phyloP scores from a whole-genome alignment of 1,140 invertebrate species.

The Philaenus spumarius region DNA sequence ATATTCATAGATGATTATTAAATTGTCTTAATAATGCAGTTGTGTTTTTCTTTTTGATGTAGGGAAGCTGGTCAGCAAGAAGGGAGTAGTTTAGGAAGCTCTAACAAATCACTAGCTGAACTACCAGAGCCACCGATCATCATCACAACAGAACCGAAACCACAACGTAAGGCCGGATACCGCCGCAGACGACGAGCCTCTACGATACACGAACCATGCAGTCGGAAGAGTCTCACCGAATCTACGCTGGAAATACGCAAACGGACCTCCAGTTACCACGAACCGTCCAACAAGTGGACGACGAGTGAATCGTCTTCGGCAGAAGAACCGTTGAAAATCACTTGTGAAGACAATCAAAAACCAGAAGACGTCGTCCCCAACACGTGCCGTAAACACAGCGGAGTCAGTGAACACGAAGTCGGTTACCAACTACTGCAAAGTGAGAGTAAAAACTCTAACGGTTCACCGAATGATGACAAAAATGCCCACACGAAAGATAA shows the following conservation, averaged over 20 bases:
- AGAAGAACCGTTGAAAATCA: slow-evolving; percentile 18
- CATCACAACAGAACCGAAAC: slow-evolving; percentile 31
- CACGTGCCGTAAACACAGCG: not conserved
- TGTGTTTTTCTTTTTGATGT: not conserved
- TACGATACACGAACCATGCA: slow-evolving; percentile 45
- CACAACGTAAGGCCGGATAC: not conserved
- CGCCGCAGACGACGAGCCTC: slow-evolving; percentile 43
- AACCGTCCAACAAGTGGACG: slow-evolving; percentile 24
- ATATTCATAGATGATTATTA: too few species aligned
- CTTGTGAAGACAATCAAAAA: not conserved
- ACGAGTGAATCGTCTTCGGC: slow-evolving; percentile 22
- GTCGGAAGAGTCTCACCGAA: slow-evolving; percentile 36
- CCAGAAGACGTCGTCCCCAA: not conserved
- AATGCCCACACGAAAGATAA: slow-evolving; percentile 16
- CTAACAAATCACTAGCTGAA: not conserved
- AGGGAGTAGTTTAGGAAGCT: slow-evolving; percentile 6
- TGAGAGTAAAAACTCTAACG: slow-evolving; percentile 19
- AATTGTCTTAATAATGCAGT: too few species aligned
- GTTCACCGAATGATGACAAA: slow-evolving; percentile 33
- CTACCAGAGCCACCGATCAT: slow-evolving; percentile 38
- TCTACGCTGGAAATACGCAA: slow-evolving; percentile 33
- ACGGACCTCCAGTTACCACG: slow-evolving; percentile 46
- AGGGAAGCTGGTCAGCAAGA: not conserved
- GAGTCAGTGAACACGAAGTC: slow-evolving; percentile 2
- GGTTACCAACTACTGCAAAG: slow-evolving; percentile 6